Base-by-base conservation (phyloP, 2,888 invertebrate species). In the Liodrosophila aerea region DNA sequence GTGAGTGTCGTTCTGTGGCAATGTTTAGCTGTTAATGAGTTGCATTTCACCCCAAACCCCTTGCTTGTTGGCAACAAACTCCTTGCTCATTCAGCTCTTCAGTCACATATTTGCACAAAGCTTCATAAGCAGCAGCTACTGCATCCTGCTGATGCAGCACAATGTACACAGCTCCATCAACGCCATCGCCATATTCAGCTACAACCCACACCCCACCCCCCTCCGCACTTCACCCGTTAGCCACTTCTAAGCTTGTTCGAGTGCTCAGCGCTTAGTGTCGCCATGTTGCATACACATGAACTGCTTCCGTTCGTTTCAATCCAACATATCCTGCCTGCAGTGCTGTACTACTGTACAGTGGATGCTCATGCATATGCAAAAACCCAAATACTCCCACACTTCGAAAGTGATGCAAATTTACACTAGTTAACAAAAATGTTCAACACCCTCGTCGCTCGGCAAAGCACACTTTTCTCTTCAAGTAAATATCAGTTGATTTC, bases 281-380 rank as follows among this genome's bases (percentile, higher is more conserved):
- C 68, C 75, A 77, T 72, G 68, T 60, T 74, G 62, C 64, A 54
- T 27, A 13, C 43, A 34, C 34, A 41, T 7, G 33, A 31, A 7
- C 29, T 12, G 3, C 27, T 15, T 33, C 30, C 27, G 15, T 7
- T 4, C 46, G 7, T 22, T 13, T 41, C 39, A 47, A 60, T 12
- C 29, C 36, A 51, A 36, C 64, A 46, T 15, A 7, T 30, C 43
- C 45, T 37, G 31, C 31, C n/a, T n/a, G n/a, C 13, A 11, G 4
- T 2, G 3, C 13, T 34, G 29, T 34, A 1, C 13, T 8, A 4
- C 1, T n/a, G 44, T 57, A 61, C 65, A 65, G 56, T 47, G 11
- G 12, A 61, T n/a, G 49, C 63, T 71, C 68, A 67, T 78, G 59
- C 70, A 82, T 77, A 82, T 77, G 76, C 78, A 76, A 63, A 64